These are phyloP conservation scores for Corella eumyota DNA, from an alignment of 23 tunicate species.

Conservation along the genomic window DNA sequence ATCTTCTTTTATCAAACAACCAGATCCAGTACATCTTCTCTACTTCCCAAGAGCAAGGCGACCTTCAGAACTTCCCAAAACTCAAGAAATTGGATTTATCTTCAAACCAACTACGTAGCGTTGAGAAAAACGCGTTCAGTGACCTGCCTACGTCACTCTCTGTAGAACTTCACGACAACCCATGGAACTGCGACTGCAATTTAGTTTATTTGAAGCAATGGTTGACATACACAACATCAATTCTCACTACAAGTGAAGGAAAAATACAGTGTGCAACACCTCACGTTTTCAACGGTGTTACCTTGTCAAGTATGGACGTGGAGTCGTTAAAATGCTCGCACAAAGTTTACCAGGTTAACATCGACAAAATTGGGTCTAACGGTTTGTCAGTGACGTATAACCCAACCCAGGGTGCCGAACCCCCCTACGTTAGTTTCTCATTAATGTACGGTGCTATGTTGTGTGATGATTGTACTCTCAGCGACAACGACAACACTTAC, in stretches of 20 bases:
- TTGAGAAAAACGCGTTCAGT: slow-evolving; percentile 26
- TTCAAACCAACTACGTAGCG: slow-evolving; percentile 32
- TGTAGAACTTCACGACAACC: slow-evolving; percentile 44
- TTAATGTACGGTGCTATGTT: slow-evolving; percentile 56
- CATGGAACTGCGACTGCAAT: slow-evolving; percentile 63
- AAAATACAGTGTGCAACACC: slow-evolving; percentile 45
- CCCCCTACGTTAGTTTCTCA: slow-evolving; percentile 42
- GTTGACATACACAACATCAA: slow-evolving; percentile 28
- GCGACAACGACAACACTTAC: slow-evolving; percentile 3
- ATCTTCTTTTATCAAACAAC: slow-evolving; percentile 23
- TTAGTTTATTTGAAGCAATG: slow-evolving; percentile 41
- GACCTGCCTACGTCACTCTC: slow-evolving; percentile 15
- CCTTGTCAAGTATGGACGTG: slow-evolving; percentile 38
- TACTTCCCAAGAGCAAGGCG: neutral
- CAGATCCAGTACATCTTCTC: slow-evolving; percentile 33
- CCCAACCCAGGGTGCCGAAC: slow-evolving; percentile 8
- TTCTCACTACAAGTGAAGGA: slow-evolving; percentile 10
- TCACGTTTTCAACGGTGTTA: slow-evolving; percentile 23
- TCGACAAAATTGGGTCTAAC: neutral
- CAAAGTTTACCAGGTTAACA: neutral
- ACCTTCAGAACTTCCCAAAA: slow-evolving; percentile 5
- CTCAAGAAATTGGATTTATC: slow-evolving; percentile 47
- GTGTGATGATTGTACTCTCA: slow-evolving; percentile 31
- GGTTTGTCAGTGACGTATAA: slow-evolving; percentile 21
- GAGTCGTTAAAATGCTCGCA: slow-evolving; percentile 35